Conservation (phyloP, 1,140 invertebrate species). For the Mycetomoellerius zeteki region DNA sequence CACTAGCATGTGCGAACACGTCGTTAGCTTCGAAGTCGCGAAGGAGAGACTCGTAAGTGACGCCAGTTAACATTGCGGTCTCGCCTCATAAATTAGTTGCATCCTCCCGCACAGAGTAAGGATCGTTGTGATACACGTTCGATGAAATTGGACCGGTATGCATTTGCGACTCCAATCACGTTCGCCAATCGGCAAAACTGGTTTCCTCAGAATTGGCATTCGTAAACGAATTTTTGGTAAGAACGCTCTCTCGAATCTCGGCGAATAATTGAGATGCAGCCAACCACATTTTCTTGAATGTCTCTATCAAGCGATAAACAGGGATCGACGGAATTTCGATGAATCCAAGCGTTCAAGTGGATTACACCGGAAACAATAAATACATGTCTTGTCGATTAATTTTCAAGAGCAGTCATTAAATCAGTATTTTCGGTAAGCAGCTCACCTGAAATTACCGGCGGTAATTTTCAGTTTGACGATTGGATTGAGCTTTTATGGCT, state of each 20-base stretch:
- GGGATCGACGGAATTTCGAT: conserved; percentile 14
- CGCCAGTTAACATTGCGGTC: conserved; percentile 33
- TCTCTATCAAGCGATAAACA: conserved; percentile 9
- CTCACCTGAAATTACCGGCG: too few relatives aligned
- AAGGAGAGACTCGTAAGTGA: not conserved
- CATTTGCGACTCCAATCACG: conserved; percentile 44
- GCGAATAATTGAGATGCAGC: conserved; percentile 26
- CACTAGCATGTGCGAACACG: not conserved
- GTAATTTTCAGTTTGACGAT: not conserved
- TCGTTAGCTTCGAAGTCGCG: not conserved
- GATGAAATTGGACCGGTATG: conserved; percentile 63
- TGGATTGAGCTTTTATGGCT: not conserved
- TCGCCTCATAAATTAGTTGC: conserved; percentile 64
- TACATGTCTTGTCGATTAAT: not conserved
- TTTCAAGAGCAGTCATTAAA: not conserved
- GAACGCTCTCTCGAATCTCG: not conserved
- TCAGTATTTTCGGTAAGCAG: not conserved
- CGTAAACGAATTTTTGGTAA: conserved; percentile 26
- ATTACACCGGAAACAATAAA: not conserved
- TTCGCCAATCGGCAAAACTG: conserved; percentile 64
- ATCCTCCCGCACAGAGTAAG: conserved; percentile 49
- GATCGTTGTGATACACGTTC: conserved; percentile 37
- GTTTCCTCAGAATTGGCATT: conserved; percentile 52
- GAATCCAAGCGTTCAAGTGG: not conserved
- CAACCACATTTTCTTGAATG: not conserved